Conservation (phyloP, 2,888 invertebrate genomes). For the Drosophila kokeensis region DNA sequence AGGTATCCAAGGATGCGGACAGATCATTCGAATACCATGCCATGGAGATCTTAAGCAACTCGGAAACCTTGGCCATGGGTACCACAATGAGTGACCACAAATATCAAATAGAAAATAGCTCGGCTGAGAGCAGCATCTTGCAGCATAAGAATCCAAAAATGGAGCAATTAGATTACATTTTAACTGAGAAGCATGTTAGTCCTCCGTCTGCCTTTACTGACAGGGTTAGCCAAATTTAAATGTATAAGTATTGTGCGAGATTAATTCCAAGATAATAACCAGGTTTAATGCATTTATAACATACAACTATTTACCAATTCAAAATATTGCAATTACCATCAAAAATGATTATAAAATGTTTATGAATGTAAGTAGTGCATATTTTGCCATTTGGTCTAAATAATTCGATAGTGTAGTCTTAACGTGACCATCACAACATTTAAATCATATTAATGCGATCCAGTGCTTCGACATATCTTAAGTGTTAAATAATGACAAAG, state of each 20-base stretch:
- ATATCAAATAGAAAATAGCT: constrained; percentile 59
- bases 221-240: constrained; percentile 61
- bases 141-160: constrained; percentile 19
- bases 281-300: constrained; percentile 16
- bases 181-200: constrained; percentile 81
- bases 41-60: constrained; percentile 82
- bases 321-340: constrained; percentile 4
- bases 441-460: constrained; percentile 7
- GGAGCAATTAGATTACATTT: constrained; percentile 75
- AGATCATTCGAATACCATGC: constrained; percentile 78
- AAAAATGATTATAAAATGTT: neutral
- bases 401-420: constrained; percentile 9
- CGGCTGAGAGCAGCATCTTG: constrained; percentile 21
- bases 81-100: constrained; percentile 74
- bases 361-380: constrained; percentile 24
- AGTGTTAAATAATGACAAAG: constrained; percentile 20
- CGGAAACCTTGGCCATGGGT: constrained; percentile 82
- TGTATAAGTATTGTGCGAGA: constrained; percentile 5
- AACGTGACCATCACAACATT: neutral
- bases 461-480: constrained; percentile 29
- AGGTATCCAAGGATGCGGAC: constrained; percentile 69
- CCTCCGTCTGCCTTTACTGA: constrained; percentile 86
- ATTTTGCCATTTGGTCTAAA: constrained; percentile 5
- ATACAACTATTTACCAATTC: constrained; percentile 1
- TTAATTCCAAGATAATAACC: constrained; percentile 9